These are phyloP conservation scores for Agrypnus murinus DNA, from an alignment of 2,888 invertebrate genomes.

Conservation along the genomic window DNA sequence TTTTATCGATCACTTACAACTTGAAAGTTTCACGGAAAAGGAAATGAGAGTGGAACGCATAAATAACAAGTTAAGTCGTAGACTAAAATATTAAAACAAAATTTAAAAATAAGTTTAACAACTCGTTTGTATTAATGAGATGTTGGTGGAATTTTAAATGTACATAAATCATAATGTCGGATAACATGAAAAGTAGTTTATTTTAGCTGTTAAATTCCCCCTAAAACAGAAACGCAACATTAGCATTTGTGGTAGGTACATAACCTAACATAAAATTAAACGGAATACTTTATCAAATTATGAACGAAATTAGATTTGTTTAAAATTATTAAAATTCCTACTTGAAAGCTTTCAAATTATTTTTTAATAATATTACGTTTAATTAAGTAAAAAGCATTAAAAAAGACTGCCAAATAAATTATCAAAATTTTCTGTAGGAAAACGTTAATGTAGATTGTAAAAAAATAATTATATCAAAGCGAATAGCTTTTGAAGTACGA, in stretches of 20 bases:
- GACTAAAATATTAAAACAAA: constrained; percentile 7
- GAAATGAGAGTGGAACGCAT: constrained; percentile 3
- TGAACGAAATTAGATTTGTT: no score
- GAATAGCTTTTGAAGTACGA: constrained; percentile 2
- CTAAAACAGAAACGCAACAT: background rate
- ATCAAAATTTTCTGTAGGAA: background rate
- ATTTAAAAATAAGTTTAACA: constrained; percentile 32
- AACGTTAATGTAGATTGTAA: background rate
- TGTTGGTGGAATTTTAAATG: constrained; percentile 24
- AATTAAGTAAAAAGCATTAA: background rate
- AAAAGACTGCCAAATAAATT: background rate
- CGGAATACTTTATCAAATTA: no score
- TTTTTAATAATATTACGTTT: background rate
- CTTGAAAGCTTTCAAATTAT: no score
- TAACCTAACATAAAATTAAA: no score
- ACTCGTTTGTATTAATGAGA: constrained; percentile 45
- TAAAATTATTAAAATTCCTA: no score
- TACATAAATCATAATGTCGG: constrained; percentile 26
- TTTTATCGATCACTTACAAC: no score
- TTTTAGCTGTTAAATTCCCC: constrained; percentile 6
- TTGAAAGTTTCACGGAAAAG: background rate
- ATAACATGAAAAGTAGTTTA: constrained; percentile 2
- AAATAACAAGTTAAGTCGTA: constrained; percentile 9
- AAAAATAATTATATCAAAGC: constrained; percentile 5
- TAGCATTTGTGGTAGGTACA: background rate